Percentiles rank a stretch among this genome's conserved stretches.
Conservation (phyloP, 2,113 vertebrate genomes). For the Numenius arquata region DNA sequence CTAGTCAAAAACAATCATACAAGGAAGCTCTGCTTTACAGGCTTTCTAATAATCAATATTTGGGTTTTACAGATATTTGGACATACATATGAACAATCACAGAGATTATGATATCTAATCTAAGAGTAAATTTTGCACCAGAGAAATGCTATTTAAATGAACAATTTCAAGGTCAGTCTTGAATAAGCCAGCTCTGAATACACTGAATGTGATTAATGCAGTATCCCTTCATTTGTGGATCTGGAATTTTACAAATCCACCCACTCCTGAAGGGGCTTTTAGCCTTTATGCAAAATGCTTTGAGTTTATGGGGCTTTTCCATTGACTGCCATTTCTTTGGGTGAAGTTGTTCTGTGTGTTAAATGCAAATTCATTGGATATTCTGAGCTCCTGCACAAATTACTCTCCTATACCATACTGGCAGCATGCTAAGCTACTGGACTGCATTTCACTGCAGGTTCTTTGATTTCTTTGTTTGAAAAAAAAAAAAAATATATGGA, state of each 20-base stretch:
- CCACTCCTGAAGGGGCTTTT: neutral
- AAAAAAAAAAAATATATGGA: neutral
- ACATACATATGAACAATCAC: neutral
- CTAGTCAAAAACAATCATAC: neutral
- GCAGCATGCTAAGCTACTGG: neutral
- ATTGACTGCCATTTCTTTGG: neutral
- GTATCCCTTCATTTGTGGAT: neutral
- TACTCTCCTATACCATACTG: neutral
- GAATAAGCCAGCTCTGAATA: neutral
- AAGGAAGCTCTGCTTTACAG: neutral
- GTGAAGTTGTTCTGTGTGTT: neutral
- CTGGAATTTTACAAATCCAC: neutral
- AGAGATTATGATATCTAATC: neutral
- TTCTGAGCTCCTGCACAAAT: neutral
- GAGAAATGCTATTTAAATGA: neutral
- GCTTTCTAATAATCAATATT: neutral
- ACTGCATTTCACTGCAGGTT: neutral
- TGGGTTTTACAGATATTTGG: neutral
- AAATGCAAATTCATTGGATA: neutral
- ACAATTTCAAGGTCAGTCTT: neutral
- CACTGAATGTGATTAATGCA: neutral
- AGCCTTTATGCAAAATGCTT: neutral
- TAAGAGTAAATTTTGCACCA: neutral
- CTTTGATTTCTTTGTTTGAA: neutral
- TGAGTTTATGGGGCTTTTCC: neutral